Base-by-base conservation (phyloP, 2,797 vertebrate genomes). In the Ctenopoma multispine region DNA sequence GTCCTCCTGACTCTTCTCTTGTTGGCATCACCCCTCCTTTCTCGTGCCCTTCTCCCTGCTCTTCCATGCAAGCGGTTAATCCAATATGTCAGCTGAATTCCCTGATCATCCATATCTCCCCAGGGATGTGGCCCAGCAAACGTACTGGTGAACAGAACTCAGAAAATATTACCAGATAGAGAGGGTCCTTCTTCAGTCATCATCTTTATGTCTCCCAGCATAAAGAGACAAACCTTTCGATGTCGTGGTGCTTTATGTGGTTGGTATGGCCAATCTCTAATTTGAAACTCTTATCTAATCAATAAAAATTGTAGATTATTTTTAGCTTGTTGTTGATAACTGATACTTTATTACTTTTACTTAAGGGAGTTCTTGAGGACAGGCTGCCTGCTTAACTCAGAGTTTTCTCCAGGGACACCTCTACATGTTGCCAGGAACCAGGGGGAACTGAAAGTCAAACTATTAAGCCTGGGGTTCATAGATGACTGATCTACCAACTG, bases 51-150 rank as follows among this genome's bases (percentile, higher is more conserved):
- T 36, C 58, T 21, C 51, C n/a, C 67, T 8, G 11, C 61, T 63
- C 67, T 61, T 85, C 77, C 73, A 63, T 57, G 58, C 48, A 23
- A 83, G 77, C 53, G 56, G 75, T 40, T 83, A 81, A 87, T 78
- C 57, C 76, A 81, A 55, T 72, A 77, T 83, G 82, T 87, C 88
- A 87, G 76, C 57, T 84, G 59, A 81, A 83, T 65, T 76, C 72
- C 74, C 72, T 15, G 41, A 78, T 77, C 74, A 51, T 83, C 67
- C 38, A 59, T 38, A 44, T 86, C 83, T 80, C 75, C 79, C 65
- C 63, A 18, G 63, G 34, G 75, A 72, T 44, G 77, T 27, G 38
- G 56, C 58, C 61, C 62, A 12, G 55, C 3, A 9, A 76, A 58
- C 4, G 17, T 36, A 59, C n/a, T 17, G 65, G 23, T 73, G 65